A percentile compares a stretch with the other conserved stretches of the same genome.
Evolutionary conservation across 2,888 invertebrate species (phyloP).

Genomic region (Luperina nickerlii): DNA sequence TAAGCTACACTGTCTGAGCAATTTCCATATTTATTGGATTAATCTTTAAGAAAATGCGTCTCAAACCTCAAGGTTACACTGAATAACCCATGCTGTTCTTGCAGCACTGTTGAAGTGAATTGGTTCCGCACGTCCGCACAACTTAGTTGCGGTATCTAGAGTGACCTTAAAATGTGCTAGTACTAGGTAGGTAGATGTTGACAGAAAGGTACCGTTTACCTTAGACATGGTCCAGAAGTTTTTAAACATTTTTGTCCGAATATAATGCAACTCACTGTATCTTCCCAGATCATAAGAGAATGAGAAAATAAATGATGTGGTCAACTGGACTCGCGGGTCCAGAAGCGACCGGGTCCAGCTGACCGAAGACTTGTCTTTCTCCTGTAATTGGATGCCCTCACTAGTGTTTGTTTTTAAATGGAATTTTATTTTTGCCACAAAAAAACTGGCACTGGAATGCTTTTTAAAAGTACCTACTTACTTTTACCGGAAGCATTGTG

Average conservation of each 20-base stretch:
- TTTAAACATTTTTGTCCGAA: neutral
- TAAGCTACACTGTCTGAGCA: neutral
- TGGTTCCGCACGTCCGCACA: slow-evolving; percentile 60
- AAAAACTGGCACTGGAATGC: neutral
- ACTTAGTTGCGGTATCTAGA: slow-evolving; percentile 33
- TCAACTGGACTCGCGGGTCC: too few relatives aligned
- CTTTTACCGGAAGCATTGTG: slow-evolving; percentile 10
- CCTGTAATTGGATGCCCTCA: too few relatives aligned
- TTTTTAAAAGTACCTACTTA: neutral
- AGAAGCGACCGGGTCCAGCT: too few relatives aligned
- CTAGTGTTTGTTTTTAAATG: too few relatives aligned
- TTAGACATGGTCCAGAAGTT: neutral
- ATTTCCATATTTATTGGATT: slow-evolving; percentile 37
- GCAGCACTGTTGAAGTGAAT: slow-evolving; percentile 29
- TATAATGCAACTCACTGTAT: neutral
- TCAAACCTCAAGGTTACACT: slow-evolving; percentile 42
- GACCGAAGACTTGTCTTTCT: too few relatives aligned
- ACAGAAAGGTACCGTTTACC: neutral
- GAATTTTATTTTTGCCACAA: neutral
- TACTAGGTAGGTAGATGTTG: neutral
- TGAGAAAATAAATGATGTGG: too few relatives aligned
- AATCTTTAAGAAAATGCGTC: slow-evolving; percentile 39
- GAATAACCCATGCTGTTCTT: slow-evolving; percentile 26
- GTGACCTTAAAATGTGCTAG: slow-evolving; percentile 41
- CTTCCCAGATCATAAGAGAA: neutral